phyloP scores from a whole-genome alignment of 2,888 invertebrate genomes.

The Agrotis clavis region DNA sequence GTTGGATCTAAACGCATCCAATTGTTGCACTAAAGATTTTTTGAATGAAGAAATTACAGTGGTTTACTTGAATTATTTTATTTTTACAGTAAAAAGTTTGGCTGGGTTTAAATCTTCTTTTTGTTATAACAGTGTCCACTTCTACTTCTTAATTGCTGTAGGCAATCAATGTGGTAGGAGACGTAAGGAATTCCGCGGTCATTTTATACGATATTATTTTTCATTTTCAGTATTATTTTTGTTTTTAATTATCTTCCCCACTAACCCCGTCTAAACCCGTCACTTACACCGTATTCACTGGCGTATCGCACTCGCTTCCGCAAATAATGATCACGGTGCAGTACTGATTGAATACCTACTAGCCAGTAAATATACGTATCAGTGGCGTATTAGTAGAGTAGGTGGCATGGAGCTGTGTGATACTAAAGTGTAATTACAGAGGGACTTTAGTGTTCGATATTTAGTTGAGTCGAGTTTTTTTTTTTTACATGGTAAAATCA shows the following conservation, averaged over 20 bases:
- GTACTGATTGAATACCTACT: slow-evolving; percentile 31
- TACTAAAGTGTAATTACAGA: not conserved
- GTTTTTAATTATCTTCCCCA: not conserved
- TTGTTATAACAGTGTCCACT: no score
- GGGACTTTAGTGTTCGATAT: not conserved
- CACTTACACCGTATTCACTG: slow-evolving; percentile 15
- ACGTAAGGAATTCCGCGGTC: not conserved
- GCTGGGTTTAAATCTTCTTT: no score
- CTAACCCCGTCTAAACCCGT: slow-evolving; percentile 11
- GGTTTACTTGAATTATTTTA: no score
- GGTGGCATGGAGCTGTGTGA: not conserved
- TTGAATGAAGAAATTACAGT: no score
- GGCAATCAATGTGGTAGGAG: no score
- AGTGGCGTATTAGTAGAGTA: not conserved
- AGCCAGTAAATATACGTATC: slow-evolving; percentile 15
- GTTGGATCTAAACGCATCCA: no score
- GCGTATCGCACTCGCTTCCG: slow-evolving; percentile 20
- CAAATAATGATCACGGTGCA: slow-evolving; percentile 38
- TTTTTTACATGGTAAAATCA: no score
- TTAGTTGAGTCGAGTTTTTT: not conserved
- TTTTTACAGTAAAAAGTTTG: no score
- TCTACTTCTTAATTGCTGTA: not conserved
- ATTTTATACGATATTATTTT: not conserved
- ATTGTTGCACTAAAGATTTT: no score
- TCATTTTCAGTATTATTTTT: not conserved